Base-by-base conservation (phyloP, 2,888 invertebrate genomes). In the Noctua janthina region DNA sequence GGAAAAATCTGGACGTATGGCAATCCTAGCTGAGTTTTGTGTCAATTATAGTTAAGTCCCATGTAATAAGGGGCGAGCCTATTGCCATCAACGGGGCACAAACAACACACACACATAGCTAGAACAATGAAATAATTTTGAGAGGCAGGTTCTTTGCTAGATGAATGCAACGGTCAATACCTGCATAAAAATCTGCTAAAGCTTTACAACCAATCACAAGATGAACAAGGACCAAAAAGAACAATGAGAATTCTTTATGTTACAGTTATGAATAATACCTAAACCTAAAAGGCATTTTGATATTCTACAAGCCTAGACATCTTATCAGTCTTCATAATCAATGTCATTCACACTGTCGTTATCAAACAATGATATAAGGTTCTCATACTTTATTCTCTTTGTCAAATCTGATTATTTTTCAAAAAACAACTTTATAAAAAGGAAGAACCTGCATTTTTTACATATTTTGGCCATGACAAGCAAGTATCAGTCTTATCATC, bases 301-400 rank as follows among this genome's bases (percentile, higher is more conserved):
- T 72, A 79, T 43, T 73, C 13, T 81, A 20, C 62, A 43, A n/a
- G 15, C 20, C 49, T 20, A 79, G 74, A 62, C 23, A 67, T 80
- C 23, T 79, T 66, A 80, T 79, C 76, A 49, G 66, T 43, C 10
- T 23, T 23, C 17, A 56, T 29, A 56, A 76, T 82, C 29, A 79
- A 82, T 75, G 82, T 82, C 76, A 76, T 82, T 76, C 49, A 67
- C 76, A 39, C 54, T 46, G n/a, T 56, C 13, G 39, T 1, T 59
- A 29, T 29, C 49, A 43, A 51, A 62, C 29, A 62, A 81, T 81
- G 51, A 51, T 23, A 62, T 7, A 77, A 35, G 23, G 11, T 51
- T n/a, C 8, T 7, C 20, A 29, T 29, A 43, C 20, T 39, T 20
- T 35, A 62, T 77, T 59, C 17, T 1, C 46, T 29, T 62, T 49